Evolutionary conservation across 1,140 invertebrate species (phyloP), one percentile per base, ranked within the genome.

Genomic region (Apis cerana): DNA sequence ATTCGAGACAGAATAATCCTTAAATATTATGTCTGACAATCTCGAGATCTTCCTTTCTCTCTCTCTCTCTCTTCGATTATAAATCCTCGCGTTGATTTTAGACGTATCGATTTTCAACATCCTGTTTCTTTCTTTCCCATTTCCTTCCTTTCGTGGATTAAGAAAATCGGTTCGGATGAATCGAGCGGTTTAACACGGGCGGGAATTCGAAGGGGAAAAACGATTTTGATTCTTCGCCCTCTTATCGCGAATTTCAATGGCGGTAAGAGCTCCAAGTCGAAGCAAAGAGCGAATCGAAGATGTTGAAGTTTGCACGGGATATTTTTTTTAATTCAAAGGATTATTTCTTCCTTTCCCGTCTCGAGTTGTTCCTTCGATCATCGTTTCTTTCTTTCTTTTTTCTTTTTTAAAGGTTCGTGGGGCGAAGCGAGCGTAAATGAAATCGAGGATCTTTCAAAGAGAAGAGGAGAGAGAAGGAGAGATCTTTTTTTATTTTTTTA

Each of bases 1-100:
- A 48, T 54, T 90, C 72, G 78, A 84, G 75, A 88, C 69, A 82
- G 84, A 91, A 89, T 91, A 90, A 92, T 92, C 82, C 88, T 91
- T 91, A 89, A 92, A 90, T 88, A 90, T 91, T 89, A 88, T 88
- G 48, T 80, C 74, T 80, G 33, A 54, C 61, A 50, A 61, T 74
- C 54, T 77, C 76, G 21, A 17, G 75, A 67, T 21, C 68, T 64
- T 33, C 27, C 27, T 27, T 2, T 27, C 17, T 27, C 56, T 19
- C 9, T 59, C n/a, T 17, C 58, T 21, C 61, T 8, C 9, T n/a
- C 27, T 7, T 7, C 33, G 33, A 43, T 43, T 43, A 43, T 43
- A 43, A 15, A 33, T 64, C 23, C 23, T 33, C 62, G 9, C 23
- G 23, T 33, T 33, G 15, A 15, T 33, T 19, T 9, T 19, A 43